Conservation (phyloP, 2,888 invertebrate species). For the Celastrina argiolus region DNA sequence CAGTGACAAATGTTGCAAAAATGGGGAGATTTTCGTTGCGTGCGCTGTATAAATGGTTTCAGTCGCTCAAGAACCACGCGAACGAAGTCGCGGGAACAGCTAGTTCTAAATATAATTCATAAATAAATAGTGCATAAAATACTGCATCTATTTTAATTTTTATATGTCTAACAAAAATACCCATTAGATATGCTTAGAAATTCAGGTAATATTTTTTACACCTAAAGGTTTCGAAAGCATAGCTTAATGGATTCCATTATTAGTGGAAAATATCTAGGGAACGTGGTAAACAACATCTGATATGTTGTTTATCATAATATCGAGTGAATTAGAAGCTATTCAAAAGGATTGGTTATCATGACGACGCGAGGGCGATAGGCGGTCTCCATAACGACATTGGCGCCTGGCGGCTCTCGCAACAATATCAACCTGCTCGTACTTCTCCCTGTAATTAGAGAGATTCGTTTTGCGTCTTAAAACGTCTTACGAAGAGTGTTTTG, state of each 20-base stretch:
- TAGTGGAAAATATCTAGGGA: neutral
- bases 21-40: too few relatives aligned
- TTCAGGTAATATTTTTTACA: neutral
- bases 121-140: neutral
- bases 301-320: constrained; percentile 25
- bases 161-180: neutral
- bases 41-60: too few relatives aligned
- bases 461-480: neutral
- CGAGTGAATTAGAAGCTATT: constrained; percentile 36
- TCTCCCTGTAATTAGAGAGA: neutral
- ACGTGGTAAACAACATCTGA: constrained; percentile 20
- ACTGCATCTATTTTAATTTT: too few relatives aligned
- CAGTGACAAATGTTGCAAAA: too few relatives aligned
- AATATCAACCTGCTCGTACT: neutral
- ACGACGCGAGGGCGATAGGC: constrained; percentile 56
- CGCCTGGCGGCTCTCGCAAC: constrained; percentile 44
- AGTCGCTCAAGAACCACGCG: too few relatives aligned
- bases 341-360: constrained; percentile 42
- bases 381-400: constrained; percentile 66
- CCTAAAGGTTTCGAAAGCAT: neutral
- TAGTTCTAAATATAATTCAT: neutral
- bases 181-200: neutral
- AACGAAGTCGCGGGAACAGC: too few relatives aligned
- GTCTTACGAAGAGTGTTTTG: neutral
- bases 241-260: neutral